Evolutionary conservation across 2,797 vertebrate genomes (phyloP), one percentile per base, ranked within the genome.

Genomic region (Pseudotriccus pelzelni): DNA sequence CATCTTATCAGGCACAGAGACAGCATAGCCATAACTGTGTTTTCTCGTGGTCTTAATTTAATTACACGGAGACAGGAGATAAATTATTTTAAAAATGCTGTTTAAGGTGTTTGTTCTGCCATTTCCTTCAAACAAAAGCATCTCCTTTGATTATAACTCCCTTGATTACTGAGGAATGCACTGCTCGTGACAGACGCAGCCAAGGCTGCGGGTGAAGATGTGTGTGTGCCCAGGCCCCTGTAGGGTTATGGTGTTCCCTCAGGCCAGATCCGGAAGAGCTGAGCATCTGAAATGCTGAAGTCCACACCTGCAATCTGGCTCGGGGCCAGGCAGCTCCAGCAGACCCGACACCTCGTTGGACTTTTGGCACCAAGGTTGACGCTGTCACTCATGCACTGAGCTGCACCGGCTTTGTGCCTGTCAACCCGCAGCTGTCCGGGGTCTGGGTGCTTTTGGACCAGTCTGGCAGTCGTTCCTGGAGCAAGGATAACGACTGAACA

Each of bases 251-350:
- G 39, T 0, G 1, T 62, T 66, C 30, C 44, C 44, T 43, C 10
- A 39, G 63, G 50, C 10, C 66, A 43, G 46, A 30, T 43, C 34
- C 1, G 12, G 77, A 87, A 76, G 36, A 67, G 46, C 36, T 14
- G 70, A 78, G 68, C 67, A 24, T 41, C 66, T 46, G 58, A 74
- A 78, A 68, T 72, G 86, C 86, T 84, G 41, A 94, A 86, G 58
- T 87, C 70, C 62, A 55, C 47, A 84, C 27, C 66, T 86, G 89
- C 84, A 62, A 2, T 5, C 66, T 78, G 89, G 55, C 90, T 66
- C 22, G 27, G 72, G 68, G 78, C 91, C 91, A 82, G 52, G 36
- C 44, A 4, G 13, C 18, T 69, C 53, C 63, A 87, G 74, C 12
- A 24, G 49, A 30, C 39, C 50, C 34, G 59, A 1, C 43, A 16